Evolutionary conservation across 2,888 invertebrate genomes (phyloP).

Genomic region (Bellardia pandia): DNA sequence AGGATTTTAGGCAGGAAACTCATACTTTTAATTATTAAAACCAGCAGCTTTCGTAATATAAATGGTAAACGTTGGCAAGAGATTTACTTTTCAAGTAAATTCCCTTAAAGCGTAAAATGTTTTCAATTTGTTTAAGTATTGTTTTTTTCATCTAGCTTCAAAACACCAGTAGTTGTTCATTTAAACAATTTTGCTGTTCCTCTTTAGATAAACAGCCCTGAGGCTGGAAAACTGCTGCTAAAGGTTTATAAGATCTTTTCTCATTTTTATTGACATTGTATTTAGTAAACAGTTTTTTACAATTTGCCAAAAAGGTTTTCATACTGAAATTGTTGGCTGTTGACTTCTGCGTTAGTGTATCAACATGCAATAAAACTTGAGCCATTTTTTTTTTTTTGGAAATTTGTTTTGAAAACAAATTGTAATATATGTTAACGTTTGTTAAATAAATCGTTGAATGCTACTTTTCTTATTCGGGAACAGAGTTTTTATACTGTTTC

Average conservation of each 20-base stretch:
- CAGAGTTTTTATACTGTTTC: conserved; percentile 65
- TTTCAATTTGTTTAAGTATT: neutral
- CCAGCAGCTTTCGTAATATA: neutral
- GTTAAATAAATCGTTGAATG: conserved; percentile 71
- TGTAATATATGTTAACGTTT: conserved; percentile 68
- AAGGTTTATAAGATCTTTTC: neutral
- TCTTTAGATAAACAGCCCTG: conserved; percentile 74
- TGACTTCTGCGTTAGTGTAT: conserved; percentile 8
- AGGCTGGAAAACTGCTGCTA: neutral
- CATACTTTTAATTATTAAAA: conserved; percentile 22
- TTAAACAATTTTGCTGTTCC: conserved; percentile 78
- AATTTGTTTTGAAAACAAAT: neutral
- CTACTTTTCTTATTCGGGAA: conserved; percentile 55
- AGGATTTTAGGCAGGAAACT: conserved; percentile 20
- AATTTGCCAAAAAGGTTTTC: conserved; percentile 72
- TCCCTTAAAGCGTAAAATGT: conserved; percentile 49
- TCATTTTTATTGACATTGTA: conserved; percentile 67
- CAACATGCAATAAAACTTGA: conserved; percentile 12
- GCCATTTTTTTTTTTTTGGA: conserved; percentile 33
- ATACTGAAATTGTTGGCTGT: conserved; percentile 59
- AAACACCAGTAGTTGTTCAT: conserved; percentile 71
- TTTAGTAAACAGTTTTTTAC: conserved; percentile 75
- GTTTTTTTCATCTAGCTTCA: too few species aligned
- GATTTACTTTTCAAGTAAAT: conserved; percentile 25
- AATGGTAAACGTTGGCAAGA: conserved; percentile 29